Percentiles rank a stretch among this genome's conserved stretches.
phyloP scores from a whole-genome alignment of 2,888 invertebrate species.

The Amphipoea oculea region DNA sequence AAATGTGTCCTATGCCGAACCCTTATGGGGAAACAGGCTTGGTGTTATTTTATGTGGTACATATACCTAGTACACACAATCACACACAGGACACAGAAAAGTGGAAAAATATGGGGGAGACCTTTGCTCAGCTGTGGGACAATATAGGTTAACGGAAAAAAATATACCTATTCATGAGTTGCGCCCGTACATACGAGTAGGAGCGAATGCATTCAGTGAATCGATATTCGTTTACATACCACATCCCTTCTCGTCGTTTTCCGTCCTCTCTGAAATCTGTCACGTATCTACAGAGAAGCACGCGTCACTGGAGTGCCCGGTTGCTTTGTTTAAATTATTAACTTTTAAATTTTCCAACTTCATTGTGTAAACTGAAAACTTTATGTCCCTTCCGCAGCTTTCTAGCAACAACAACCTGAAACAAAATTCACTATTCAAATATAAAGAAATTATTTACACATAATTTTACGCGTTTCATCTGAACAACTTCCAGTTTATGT shows the following conservation, averaged over 20 bases:
- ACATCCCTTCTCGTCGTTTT: background rate
- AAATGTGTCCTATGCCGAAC: background rate
- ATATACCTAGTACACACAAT: background rate
- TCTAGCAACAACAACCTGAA: background rate
- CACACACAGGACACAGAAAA: background rate
- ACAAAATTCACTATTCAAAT: constrained; percentile 1
- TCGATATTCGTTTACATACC: constrained; percentile 9
- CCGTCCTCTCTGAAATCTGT: constrained; percentile 6
- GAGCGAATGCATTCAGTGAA: constrained; percentile 34
- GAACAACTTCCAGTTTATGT: constrained; percentile 6
- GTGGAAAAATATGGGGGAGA: background rate
- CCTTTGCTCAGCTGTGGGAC: background rate
- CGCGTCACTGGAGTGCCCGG: background rate
- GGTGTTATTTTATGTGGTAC: background rate
- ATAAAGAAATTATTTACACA: constrained; percentile 13
- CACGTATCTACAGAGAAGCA: constrained; percentile 2
- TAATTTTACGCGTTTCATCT: constrained; percentile 12
- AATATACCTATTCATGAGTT: background rate
- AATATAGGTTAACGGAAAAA: no score
- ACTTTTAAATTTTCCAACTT: background rate
- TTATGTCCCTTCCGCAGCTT: background rate
- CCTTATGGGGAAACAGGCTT: background rate
- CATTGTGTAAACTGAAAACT: background rate
- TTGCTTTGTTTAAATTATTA: background rate
- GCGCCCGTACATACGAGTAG: background rate